Percentiles rank a stretch among this genome's conserved stretches.
Conservation (phyloP, 1,140 invertebrate genomes). For the Zaprionus davidi region DNA sequence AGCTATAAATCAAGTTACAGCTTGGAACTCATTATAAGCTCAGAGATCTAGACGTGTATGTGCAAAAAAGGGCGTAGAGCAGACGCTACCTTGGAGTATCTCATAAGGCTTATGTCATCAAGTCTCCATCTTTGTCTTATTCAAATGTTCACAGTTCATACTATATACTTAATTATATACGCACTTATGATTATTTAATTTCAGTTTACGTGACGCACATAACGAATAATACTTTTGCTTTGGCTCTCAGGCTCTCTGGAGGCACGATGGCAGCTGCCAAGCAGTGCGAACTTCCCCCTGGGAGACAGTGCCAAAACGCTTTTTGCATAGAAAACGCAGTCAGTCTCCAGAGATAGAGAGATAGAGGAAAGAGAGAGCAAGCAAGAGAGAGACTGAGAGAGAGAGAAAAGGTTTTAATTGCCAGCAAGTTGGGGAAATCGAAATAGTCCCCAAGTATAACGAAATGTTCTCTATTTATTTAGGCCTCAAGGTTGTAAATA, state of each 20-base stretch:
- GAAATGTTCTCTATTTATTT: constrained; percentile 5
- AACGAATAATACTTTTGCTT: background rate
- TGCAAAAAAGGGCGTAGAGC: background rate
- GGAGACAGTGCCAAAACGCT: constrained; percentile 5
- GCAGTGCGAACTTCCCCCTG: background rate
- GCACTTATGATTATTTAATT: constrained; percentile 4
- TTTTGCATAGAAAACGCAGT: constrained; percentile 7
- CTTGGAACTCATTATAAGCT: background rate
- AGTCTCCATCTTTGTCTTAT: background rate
- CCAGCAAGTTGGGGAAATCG: background rate
- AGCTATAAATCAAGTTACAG: background rate
- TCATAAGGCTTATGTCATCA: background rate
- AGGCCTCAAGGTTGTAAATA: constrained; percentile 8
- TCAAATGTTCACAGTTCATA: background rate
- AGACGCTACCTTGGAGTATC: background rate
- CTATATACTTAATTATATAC: constrained; percentile 5
- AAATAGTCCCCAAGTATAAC: background rate
- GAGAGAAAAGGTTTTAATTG: background rate
- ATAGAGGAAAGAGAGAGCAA: background rate
- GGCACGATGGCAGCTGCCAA: background rate
- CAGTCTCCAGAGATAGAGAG: background rate
- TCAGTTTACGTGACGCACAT: constrained; percentile 6
- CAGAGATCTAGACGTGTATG: background rate
- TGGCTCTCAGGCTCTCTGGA: background rate
- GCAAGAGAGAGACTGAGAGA: no score